These are phyloP conservation scores for Parthenolecanium corni DNA, from an alignment of 2,888 invertebrate species.

Conservation along the genomic window DNA sequence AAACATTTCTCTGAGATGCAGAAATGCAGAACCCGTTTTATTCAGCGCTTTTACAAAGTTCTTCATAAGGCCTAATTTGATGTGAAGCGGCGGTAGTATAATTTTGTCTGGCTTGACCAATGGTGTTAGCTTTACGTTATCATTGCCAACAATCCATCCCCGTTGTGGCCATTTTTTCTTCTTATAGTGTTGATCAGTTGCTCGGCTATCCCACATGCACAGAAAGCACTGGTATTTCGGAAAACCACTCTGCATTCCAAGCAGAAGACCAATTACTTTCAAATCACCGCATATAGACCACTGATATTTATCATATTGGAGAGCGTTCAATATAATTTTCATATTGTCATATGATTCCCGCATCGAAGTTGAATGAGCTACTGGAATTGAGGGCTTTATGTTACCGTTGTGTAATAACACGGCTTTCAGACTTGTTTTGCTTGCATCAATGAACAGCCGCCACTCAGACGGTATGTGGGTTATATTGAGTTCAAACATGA, in stretches of 20 bases:
- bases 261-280: slow-evolving; percentile 33
- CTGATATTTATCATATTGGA: slow-evolving; percentile 17
- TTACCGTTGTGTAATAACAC: slow-evolving; percentile 35
- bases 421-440: slow-evolving; percentile 34
- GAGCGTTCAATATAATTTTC: slow-evolving; percentile 2
- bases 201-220: slow-evolving; percentile 35
- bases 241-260: slow-evolving; percentile 35
- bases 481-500: slow-evolving; percentile 1
- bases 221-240: slow-evolving; percentile 35
- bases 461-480: slow-evolving; percentile 32
- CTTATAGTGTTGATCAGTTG: slow-evolving; percentile 33
- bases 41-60: slow-evolving; percentile 33
- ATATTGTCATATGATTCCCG: slow-evolving; percentile 33
- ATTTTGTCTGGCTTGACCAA: slow-evolving; percentile 30
- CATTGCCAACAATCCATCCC: slow-evolving; percentile 25
- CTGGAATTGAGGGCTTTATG: slow-evolving; percentile 36
- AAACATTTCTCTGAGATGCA: slow-evolving; percentile 31
- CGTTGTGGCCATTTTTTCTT: slow-evolving; percentile 32
- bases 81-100: slow-evolving; percentile 33
- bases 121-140: slow-evolving; percentile 29
- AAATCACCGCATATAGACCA: slow-evolving; percentile 34
- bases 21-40: slow-evolving; percentile 31
- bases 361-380: slow-evolving; percentile 34
- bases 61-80: slow-evolving; percentile 35
- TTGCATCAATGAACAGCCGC: slow-evolving; percentile 35